These are phyloP conservation scores for mouse (Mus musculus) DNA, from an alignment of 2,113 vertebrate species.

Conservation along the genomic window DNA sequence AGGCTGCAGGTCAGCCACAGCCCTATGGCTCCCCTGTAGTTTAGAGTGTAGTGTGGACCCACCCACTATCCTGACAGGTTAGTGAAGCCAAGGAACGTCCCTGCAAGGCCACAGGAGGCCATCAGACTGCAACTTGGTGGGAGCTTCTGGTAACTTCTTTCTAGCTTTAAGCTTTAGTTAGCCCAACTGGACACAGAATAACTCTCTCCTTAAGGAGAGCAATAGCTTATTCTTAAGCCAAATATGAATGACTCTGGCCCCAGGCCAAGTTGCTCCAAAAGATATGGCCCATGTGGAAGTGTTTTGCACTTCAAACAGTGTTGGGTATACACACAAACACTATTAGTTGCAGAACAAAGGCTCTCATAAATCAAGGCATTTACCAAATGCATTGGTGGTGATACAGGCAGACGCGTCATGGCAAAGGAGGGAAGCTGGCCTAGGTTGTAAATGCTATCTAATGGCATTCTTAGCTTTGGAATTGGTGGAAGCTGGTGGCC, in stretches of 20 bases:
- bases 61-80: no score
- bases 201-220: not conserved
- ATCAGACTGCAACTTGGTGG: not conserved
- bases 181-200: not conserved
- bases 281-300: not conserved
- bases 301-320: not conserved
- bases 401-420: not conserved
- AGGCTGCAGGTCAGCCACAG: not conserved
- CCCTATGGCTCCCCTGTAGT: not conserved
- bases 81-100: not conserved
- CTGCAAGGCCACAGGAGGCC: not conserved
- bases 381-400: not conserved
- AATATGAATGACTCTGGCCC: not conserved
- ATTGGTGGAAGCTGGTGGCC: not conserved
- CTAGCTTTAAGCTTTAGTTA: not conserved
- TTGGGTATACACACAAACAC: no score
- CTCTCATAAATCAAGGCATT: not conserved
- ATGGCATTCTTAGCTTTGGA: not conserved
- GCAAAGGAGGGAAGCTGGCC: not conserved
- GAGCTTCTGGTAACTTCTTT: not conserved
- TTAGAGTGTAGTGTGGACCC: not conserved
- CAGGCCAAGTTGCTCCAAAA: not conserved
- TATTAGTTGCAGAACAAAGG: not conserved
- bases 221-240: not conserved
- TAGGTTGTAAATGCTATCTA: not conserved